These are phyloP conservation scores for Coptodon rendalli DNA, from an alignment of 2,113 vertebrate genomes.

Conservation along the genomic window DNA sequence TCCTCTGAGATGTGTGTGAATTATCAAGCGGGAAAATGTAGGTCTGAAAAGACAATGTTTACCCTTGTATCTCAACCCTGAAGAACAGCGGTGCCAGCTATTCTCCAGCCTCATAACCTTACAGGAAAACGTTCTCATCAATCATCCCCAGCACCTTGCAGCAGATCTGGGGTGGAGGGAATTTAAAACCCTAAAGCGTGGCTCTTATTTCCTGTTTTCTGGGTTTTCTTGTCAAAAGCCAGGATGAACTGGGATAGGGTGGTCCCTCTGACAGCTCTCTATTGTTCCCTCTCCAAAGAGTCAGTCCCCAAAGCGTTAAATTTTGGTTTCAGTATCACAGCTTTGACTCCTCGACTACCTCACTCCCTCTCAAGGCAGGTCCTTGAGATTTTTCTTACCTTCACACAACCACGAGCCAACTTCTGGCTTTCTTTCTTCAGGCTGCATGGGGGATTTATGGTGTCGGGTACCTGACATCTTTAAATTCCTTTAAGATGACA, in stretches of 20 bases:
- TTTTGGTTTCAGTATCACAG: conserved; percentile 20
- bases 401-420: not conserved
- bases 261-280: conserved; percentile 39
- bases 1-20: not conserved
- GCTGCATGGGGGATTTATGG: not conserved
- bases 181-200: conserved; percentile 31
- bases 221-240: conserved; percentile 11
- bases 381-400: not conserved
- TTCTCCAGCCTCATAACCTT: conserved; percentile 15
- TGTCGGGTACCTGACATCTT: not conserved
- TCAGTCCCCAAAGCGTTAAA: not conserved
- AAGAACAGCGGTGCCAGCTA: not conserved
- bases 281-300: conserved; percentile 26
- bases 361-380: not conserved
- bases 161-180: conserved; percentile 7
- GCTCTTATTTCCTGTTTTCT: conserved; percentile 42
- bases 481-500: not conserved
- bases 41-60: conserved; percentile 28
- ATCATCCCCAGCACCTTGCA: conserved; percentile 46
- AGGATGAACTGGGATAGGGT: conserved; percentile 40
- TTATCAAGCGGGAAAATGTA: not conserved
- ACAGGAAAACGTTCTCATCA: conserved; percentile 54
- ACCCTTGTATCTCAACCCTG: not conserved
- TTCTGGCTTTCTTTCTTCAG: not conserved
- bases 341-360: not conserved